A percentile compares a stretch with the other conserved stretches of the same genome.
Evolutionary conservation across 2,113 vertebrate species (phyloP).

Genomic region (Rhegmatorhina hoffmannsi): DNA sequence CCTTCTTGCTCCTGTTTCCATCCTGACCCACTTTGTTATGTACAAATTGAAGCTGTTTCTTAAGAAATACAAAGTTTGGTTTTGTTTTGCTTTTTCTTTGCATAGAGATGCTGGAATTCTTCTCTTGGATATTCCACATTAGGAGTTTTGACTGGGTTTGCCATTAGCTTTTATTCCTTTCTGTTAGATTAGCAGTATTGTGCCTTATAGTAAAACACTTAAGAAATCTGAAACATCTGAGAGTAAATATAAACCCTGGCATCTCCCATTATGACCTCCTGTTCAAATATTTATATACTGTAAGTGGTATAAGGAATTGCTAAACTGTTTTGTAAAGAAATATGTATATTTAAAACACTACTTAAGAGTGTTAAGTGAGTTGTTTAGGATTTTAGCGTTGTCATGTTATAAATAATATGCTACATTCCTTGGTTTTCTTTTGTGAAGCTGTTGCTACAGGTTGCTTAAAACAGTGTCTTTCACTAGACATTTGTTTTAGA

Average conservation of each 20-base stretch:
- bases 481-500: constrained; percentile 39
- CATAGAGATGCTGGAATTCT: constrained; percentile 1
- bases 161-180: constrained; percentile 33
- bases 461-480: constrained; percentile 52
- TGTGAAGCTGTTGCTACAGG: constrained; percentile 44
- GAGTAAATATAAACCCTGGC: constrained; percentile 50
- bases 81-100: background rate
- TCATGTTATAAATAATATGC: constrained; percentile 33
- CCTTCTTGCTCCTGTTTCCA: background rate
- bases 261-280: constrained; percentile 54
- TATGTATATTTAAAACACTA: constrained; percentile 47
- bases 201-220: constrained; percentile 63
- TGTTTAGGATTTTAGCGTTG: constrained; percentile 54
- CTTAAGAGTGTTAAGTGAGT: constrained; percentile 36
- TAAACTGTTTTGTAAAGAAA: constrained; percentile 66
- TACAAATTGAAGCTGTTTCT: background rate
- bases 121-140: background rate
- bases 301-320: constrained; percentile 50
- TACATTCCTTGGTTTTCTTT: constrained; percentile 41
- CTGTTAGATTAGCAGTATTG: constrained; percentile 56
- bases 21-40: background rate
- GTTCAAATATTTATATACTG: constrained; percentile 52
- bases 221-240: constrained; percentile 49
- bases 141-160: constrained; percentile 3
- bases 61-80: background rate